A percentile compares a stretch with the other conserved stretches of the same genome.
Conservation (phyloP, 1,140 invertebrate species). For the Brachionus koreanus region DNA sequence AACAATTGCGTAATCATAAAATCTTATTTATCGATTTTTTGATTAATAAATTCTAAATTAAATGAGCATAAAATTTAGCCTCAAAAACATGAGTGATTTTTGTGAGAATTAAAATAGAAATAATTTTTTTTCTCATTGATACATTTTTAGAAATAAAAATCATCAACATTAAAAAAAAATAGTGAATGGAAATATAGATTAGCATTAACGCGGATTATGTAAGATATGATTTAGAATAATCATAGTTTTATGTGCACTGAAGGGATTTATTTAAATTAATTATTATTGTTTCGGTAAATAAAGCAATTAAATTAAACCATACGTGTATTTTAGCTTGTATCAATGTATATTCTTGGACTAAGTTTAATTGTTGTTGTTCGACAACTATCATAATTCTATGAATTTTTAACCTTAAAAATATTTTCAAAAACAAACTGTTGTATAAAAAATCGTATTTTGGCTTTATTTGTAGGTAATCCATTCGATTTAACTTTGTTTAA, state of each 20-base stretch:
- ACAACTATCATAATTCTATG: background rate
- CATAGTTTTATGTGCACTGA: background rate
- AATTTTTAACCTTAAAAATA: slow-evolving; percentile 2
- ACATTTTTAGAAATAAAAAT: too few species aligned
- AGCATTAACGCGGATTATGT: background rate
- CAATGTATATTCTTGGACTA: background rate
- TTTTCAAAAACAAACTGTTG: background rate
- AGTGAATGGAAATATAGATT: background rate
- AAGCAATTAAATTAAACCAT: background rate
- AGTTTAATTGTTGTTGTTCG: background rate
- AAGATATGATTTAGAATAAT: too few species aligned
- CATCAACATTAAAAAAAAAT: too few species aligned
- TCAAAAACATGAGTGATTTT: too few species aligned
- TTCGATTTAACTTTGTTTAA: background rate
- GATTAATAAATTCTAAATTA: too few species aligned
- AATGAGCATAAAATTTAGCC: too few species aligned
- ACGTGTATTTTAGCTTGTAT: background rate
- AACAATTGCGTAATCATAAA: too few species aligned
- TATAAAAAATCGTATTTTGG: background rate
- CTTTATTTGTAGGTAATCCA: background rate
- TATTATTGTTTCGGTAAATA: background rate
- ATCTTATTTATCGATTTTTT: too few species aligned
- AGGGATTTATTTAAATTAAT: background rate
- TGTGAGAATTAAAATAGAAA: too few species aligned
- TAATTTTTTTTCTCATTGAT: too few species aligned